Evolutionary conservation across 1,140 invertebrate species (phyloP).

Genomic region (Asbolus verrucosus): DNA sequence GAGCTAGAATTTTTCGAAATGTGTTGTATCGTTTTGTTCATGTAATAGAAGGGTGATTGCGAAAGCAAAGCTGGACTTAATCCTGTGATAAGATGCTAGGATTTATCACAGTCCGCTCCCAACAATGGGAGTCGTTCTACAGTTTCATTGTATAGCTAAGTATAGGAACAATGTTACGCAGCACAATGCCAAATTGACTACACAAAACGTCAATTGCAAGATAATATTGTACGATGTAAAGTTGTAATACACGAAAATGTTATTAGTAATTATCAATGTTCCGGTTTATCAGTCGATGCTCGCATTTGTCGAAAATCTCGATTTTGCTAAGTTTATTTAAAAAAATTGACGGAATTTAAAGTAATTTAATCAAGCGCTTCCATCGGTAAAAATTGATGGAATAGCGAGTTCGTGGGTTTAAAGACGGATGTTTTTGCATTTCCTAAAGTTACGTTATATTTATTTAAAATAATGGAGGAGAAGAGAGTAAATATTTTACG

Average conservation of each 20-base stretch:
- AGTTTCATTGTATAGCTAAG: slow-evolving; percentile 22
- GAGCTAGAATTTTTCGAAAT: slow-evolving; percentile 14
- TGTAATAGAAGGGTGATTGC: not conserved
- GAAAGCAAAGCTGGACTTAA: slow-evolving; percentile 14
- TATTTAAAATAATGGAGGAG: too few species aligned
- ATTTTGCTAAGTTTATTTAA: too few species aligned
- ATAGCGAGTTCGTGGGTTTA: too few species aligned
- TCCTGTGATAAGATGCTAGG: slow-evolving; percentile 24
- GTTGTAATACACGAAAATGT: slow-evolving; percentile 24
- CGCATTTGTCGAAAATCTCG: not conserved
- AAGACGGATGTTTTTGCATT: not conserved
- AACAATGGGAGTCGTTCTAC: slow-evolving; percentile 23
- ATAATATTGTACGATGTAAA: slow-evolving; percentile 28
- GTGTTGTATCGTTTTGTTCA: slow-evolving; percentile 7
- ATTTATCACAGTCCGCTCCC: slow-evolving; percentile 12
- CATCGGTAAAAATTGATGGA: not conserved
- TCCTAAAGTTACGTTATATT: not conserved
- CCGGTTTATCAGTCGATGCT: not conserved
- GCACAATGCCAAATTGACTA: slow-evolving; percentile 27
- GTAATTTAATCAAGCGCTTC: too few species aligned
- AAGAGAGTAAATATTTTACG: slow-evolving; percentile 1
- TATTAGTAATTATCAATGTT: slow-evolving; percentile 24
- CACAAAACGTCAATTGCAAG: slow-evolving; percentile 32
- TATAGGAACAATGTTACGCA: slow-evolving; percentile 32
- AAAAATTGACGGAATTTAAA: too few species aligned